Percentiles rank a stretch among this genome's conserved stretches.
phyloP scores from a whole-genome alignment of 92 coral and sea anemone genomes.

The Galaxea fascicularis region DNA sequence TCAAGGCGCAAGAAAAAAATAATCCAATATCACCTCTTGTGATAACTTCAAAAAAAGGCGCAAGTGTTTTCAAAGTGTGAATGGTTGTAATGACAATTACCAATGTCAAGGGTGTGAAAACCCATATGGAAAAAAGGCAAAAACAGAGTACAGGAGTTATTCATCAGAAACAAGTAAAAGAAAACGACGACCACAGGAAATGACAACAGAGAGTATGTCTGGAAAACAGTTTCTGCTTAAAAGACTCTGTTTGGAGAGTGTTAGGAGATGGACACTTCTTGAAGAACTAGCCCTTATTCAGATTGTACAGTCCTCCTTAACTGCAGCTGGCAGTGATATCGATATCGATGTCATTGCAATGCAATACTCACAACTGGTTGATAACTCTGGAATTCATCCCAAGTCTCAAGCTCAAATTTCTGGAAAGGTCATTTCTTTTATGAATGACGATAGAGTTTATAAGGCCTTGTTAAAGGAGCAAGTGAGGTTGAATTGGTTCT shows the following conservation, averaged over 20 bases:
- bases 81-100: conserved; percentile 33
- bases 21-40: conserved; percentile 41
- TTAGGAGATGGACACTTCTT: conserved; percentile 46
- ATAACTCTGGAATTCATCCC: conserved; percentile 35
- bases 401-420: conserved; percentile 34
- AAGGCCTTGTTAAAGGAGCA: too few species aligned
- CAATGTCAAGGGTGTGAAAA: conserved; percentile 26
- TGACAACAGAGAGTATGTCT: conserved; percentile 26
- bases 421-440: conserved; percentile 38
- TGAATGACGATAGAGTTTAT: conserved; percentile 36
- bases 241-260: neutral
- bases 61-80: conserved; percentile 64
- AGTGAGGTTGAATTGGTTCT: conserved; percentile 23
- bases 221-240: conserved; percentile 23
- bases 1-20: conserved; percentile 60
- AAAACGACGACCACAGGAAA: conserved; percentile 14
- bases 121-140: conserved; percentile 17
- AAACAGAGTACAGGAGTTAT: neutral
- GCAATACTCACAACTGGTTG: conserved; percentile 42
- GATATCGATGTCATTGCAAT: conserved; percentile 41
- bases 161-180: neutral
- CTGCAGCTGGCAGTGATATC: conserved; percentile 7
- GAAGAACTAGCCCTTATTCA: conserved; percentile 59
- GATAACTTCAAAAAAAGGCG: conserved; percentile 61
- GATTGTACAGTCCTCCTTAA: conserved; percentile 16